Evolutionary conservation across 2,888 invertebrate species (phyloP), one percentile per base, ranked within the genome.

Genomic region (Corythucha ciliata): DNA sequence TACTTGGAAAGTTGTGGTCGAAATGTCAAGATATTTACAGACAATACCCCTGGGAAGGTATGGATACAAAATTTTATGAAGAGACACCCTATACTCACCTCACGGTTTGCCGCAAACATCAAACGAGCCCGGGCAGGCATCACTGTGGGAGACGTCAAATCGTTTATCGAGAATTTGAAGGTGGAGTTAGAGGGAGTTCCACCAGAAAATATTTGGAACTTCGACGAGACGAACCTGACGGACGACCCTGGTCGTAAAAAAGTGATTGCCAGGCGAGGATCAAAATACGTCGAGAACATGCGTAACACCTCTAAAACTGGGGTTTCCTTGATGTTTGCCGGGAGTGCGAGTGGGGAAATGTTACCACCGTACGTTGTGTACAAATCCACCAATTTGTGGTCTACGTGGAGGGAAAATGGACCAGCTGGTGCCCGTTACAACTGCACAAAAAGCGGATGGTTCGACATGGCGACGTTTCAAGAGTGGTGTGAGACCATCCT

Each of bases 331-430:
- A n/a, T n/a, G n/a, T n/a, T n/a, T n/a, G n/a, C n/a, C n/a, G n/a
- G n/a, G n/a, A n/a, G n/a, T n/a, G n/a, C n/a, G n/a, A n/a, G n/a
- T n/a, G n/a, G n/a, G n/a, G n/a, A n/a, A n/a, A n/a, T n/a, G n/a
- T n/a, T n/a, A n/a, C 68, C 69, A 6, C 60, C 61, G 22, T 70
- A 69, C 57, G 65, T 69, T 4, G 66, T 68, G 0, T 69, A 70
- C 56, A 71, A 70, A 59, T 60, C 68, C 2, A 59, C 61, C 50
- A 47, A 67, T 52, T 32, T 70, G n/a, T 68, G 65, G 59, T 54
- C 63, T 34, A 62, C 64, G 7, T 71, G 70, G 70, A 63, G 59
- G 6, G 58, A 59, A 56, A 63, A 64, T 42, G 70, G 70, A 8
- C 69, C 68, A 16, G 14, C 42, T 50, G 58, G 62, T 42, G 34